Evolutionary conservation across 1,140 invertebrate genomes (phyloP), one percentile per base, ranked within the genome.

Genomic region (Thaumatotibia leucotreta): DNA sequence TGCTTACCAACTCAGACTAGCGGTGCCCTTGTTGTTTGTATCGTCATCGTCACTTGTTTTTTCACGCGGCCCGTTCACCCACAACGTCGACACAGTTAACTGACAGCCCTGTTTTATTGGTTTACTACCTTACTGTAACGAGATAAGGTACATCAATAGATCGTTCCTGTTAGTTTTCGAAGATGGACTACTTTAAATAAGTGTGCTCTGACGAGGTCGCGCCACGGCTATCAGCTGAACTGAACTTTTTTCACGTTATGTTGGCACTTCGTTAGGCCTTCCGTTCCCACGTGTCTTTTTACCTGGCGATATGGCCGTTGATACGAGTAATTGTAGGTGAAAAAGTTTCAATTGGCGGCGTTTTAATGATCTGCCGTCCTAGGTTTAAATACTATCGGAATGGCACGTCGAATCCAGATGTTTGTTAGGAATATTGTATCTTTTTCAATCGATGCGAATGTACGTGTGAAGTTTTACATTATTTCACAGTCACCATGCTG

Each of bases 221-320:
- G 49, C n/a, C n/a, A 22, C 24, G 52, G 22, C 52, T 31, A 58
- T 58, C 52, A 27, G 52, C 27, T 0, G 20, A 17, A 62, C n/a
- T n/a, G 61, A 32, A 35, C 17, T 17, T 45, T 35, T 49, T 35
- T 50, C 58, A 68, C 69, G 23, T 71, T 67, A 64, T 67, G 45
- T 45, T 50, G 33, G 32, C 65, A 29, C 29, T 54, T 58, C 20
- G 39, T 61, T 69, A 64, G 23, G 5, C n/a, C 50, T 69, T 45
- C 65, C 64, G 52, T 70, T 70, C 66, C 63, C 66, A 49, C 68
- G 66, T 62, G 32, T 10, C 20, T 33, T 61, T 61, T 62, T 62
- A 62, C 32, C 31, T 62, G 61, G 61, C n/a, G 52, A 58, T 58
- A 58, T 31, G 52, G 52, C 27, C 11, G 50, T 54, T 58, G 52